Evolutionary conservation across 2,113 vertebrate genomes (phyloP).

Genomic region (Lagopus leucura): DNA sequence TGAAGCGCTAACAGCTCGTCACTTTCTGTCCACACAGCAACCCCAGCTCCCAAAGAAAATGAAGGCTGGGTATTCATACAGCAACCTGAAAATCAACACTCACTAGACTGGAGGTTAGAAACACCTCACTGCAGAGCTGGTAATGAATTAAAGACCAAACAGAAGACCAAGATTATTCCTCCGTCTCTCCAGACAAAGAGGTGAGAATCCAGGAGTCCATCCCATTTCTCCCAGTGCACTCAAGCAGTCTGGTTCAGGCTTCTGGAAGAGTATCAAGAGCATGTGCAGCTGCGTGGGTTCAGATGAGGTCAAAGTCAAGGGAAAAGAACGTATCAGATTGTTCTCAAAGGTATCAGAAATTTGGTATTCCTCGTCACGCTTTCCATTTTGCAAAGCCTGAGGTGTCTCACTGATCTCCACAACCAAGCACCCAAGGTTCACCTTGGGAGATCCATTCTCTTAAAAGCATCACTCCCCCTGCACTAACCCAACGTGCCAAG

Average conservation of each 20-base stretch:
- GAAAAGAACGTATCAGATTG: background rate
- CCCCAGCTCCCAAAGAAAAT: background rate
- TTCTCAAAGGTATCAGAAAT: background rate
- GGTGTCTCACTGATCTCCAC: background rate
- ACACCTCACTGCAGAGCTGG: background rate
- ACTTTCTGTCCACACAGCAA: background rate
- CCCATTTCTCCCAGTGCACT: background rate
- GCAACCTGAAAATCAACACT: background rate
- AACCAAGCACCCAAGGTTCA: background rate
- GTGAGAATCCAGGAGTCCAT: background rate
- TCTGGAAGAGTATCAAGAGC: background rate
- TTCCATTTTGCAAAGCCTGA: background rate
- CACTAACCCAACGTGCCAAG: background rate
- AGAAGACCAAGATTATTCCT: rapidly evolving
- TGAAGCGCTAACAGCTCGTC: background rate
- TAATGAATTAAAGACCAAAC: background rate
- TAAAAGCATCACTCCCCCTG: rapidly evolving
- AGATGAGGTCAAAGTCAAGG: background rate
- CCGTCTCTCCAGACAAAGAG: background rate
- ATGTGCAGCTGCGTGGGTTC: background rate
- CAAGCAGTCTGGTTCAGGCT: background rate
- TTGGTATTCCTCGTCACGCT: background rate
- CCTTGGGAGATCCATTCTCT: background rate
- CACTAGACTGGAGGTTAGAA: background rate
- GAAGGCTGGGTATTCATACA: background rate